phyloP scores from a whole-genome alignment of 2,888 invertebrate genomes.

The Agonopterix arenella region DNA sequence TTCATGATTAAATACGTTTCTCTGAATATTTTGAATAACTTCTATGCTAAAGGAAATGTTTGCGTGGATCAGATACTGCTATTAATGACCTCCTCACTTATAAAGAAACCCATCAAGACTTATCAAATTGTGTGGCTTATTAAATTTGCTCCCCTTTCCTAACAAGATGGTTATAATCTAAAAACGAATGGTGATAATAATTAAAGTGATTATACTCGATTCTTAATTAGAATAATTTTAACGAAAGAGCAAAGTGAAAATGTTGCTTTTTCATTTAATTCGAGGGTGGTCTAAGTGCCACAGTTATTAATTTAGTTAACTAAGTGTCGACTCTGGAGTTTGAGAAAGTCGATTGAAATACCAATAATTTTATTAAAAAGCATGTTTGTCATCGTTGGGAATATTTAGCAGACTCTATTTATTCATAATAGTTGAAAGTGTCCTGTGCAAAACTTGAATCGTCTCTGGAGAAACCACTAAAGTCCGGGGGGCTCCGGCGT shows the following conservation, averaged over 20 bases:
- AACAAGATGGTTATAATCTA: conserved; percentile 14
- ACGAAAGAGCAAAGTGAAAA: conserved; percentile 45
- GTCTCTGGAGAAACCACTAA: conserved; percentile 36
- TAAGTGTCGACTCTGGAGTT: neutral
- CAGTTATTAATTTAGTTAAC: neutral
- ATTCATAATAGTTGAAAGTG: conserved; percentile 1
- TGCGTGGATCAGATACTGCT: conserved; percentile 17
- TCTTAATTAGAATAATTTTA: conserved; percentile 59
- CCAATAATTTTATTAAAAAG: too few relatives aligned
- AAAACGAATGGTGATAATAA: conserved; percentile 2
- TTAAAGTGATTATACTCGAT: conserved; percentile 35
- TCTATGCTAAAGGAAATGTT: conserved; percentile 14
- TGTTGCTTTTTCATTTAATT: conserved; percentile 61
- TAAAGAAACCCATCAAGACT: conserved; percentile 23
- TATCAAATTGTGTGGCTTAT: conserved; percentile 23
- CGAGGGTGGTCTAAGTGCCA: neutral
- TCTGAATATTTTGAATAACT: conserved; percentile 11
- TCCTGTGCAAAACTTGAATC: conserved; percentile 5
- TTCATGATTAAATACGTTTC: conserved; percentile 23
- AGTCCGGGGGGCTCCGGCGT: conserved; percentile 38
- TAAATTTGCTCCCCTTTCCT: conserved; percentile 12
- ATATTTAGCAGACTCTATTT: neutral
- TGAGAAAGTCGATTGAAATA: too few relatives aligned
- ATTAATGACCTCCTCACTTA: conserved; percentile 18
- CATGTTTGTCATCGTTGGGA: neutral